These are phyloP conservation scores for Thereva nobilitata DNA, from an alignment of 2,888 invertebrate species.

Conservation along the genomic window DNA sequence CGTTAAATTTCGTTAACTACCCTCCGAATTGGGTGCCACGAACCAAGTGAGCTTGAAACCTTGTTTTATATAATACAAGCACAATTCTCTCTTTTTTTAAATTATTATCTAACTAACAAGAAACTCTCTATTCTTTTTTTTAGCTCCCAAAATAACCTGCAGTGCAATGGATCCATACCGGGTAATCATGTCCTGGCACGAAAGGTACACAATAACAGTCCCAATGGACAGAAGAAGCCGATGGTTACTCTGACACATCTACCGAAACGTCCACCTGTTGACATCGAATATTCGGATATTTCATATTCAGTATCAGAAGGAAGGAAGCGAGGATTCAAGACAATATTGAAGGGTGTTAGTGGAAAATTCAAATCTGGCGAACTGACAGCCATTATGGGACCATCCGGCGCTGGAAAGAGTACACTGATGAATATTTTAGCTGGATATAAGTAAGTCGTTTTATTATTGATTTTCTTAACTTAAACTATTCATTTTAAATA, in stretches of 20 bases:
- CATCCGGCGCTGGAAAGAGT: conserved; percentile 79
- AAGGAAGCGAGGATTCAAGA: conserved; percentile 78
- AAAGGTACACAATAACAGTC: conserved; percentile 74
- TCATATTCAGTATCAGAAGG: conserved; percentile 89
- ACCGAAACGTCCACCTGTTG: conserved; percentile 84
- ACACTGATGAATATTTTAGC: conserved; percentile 88
- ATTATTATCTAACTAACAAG: background rate
- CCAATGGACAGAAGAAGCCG: conserved; percentile 70
- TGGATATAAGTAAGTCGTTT: conserved; percentile 75
- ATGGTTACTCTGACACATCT: conserved; percentile 77
- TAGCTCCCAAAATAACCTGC: conserved; percentile 70
- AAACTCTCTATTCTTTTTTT: conserved; percentile 50
- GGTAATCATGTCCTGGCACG: conserved; percentile 63
- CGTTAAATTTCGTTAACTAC: background rate
- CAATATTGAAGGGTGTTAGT: conserved; percentile 83
- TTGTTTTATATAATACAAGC: too few relatives aligned
- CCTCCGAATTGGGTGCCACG: background rate
- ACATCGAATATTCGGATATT: conserved; percentile 85
- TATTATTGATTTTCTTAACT: too few relatives aligned
- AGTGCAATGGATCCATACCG: conserved; percentile 66
- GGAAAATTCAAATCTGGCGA: conserved; percentile 90
- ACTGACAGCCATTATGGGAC: conserved; percentile 94
- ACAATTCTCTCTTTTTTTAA: background rate
- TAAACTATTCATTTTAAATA: too few relatives aligned
- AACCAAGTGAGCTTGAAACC: background rate